phyloP scores from a whole-genome alignment of 2,113 vertebrate genomes.

The Petrocephalus microphthalmus region DNA sequence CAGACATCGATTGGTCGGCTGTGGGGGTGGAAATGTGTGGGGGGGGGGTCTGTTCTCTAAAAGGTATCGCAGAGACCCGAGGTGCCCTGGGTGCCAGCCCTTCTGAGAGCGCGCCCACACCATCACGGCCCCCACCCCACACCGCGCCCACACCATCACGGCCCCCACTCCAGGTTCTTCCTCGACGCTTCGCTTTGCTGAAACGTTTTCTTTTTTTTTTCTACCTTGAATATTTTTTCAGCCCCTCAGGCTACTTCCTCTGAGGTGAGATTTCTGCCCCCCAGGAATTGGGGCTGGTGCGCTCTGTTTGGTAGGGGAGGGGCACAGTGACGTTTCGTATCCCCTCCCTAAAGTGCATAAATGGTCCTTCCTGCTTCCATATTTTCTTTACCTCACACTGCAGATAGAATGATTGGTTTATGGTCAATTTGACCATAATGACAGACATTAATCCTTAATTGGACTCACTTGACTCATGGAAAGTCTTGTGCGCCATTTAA shows the following conservation, averaged over 20 bases:
- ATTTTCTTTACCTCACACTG: too few relatives aligned
- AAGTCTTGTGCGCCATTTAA: background rate
- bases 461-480: too few relatives aligned
- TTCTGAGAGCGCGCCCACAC: background rate
- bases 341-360: background rate
- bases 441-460: too few relatives aligned
- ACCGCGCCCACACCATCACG: background rate
- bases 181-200: background rate
- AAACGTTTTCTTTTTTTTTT: background rate
- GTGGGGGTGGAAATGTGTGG: background rate
- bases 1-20: background rate
- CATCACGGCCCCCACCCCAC: background rate
- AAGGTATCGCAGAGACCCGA: background rate
- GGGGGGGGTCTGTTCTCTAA: background rate
- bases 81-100: background rate
- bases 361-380: too few relatives aligned
- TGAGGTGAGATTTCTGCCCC: background rate
- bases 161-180: background rate
- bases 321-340: too few relatives aligned
- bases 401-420: too few relatives aligned
- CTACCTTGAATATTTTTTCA: background rate
- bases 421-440: too few relatives aligned
- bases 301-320: background rate
- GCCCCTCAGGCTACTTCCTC: background rate
- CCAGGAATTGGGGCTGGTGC: background rate